Conservation (phyloP, 1,140 invertebrate genomes). For the Amphibalanus amphitrite region DNA sequence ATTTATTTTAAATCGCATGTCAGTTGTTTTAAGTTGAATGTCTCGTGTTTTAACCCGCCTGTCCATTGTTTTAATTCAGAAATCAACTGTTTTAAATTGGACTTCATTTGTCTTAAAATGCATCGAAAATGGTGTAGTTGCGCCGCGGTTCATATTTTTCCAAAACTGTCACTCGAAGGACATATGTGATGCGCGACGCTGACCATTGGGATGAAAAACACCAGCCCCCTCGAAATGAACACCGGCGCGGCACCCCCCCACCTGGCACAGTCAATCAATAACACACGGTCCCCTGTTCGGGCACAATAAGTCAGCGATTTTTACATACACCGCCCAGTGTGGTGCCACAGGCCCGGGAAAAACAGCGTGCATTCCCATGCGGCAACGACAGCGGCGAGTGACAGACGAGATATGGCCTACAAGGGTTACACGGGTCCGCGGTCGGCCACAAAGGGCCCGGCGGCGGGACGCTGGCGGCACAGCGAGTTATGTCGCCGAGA, state of each 20-base stretch:
- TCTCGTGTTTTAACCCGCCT: too few relatives aligned
- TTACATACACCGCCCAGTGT: neutral
- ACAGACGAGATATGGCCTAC: neutral
- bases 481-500: neutral
- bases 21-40: too few relatives aligned
- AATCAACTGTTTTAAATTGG: too few relatives aligned
- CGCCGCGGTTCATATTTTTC: neutral
- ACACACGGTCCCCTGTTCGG: neutral
- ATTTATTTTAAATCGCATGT: too few relatives aligned
- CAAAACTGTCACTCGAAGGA: neutral
- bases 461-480: too few relatives aligned
- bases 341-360: neutral
- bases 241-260: neutral
- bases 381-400: neutral
- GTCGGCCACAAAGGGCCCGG: neutral
- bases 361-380: neutral
- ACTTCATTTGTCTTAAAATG: too few relatives aligned
- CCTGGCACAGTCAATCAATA: neutral
- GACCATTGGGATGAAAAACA: neutral
- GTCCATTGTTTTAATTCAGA: too few relatives aligned
- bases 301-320: neutral
- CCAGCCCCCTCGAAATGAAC: neutral
- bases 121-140: too few relatives aligned
- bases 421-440: neutral
- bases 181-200: too few relatives aligned